Evolutionary conservation across 1,140 invertebrate genomes (phyloP).

Genomic region (Drosophila sulfurigaster): DNA sequence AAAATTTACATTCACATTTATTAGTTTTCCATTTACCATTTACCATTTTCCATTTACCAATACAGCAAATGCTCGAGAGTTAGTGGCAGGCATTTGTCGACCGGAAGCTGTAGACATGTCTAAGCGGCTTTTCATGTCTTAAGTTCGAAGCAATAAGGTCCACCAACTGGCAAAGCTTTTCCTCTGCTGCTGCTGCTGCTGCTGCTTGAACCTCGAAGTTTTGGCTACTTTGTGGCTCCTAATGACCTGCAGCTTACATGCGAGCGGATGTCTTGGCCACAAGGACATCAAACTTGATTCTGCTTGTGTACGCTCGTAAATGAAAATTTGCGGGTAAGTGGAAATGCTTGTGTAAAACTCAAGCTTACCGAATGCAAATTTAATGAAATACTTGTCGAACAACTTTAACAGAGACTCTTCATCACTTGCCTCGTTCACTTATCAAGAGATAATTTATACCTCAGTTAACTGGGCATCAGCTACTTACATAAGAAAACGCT

Average conservation of each 20-base stretch:
- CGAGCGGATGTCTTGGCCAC: constrained; percentile 35
- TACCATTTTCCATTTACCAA: constrained; percentile 57
- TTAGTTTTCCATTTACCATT: constrained; percentile 61
- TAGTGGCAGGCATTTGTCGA: constrained; percentile 12
- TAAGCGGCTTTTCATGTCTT: constrained; percentile 72
- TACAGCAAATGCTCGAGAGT: background rate
- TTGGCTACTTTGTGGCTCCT: constrained; percentile 44
- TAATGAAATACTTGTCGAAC: constrained; percentile 1
- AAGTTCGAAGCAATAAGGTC: constrained; percentile 29
- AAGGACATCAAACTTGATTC: constrained; percentile 43
- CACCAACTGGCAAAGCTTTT: constrained; percentile 38
- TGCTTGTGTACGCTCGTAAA: constrained; percentile 7
- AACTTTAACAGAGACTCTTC: background rate
- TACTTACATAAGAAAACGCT: too few species aligned
- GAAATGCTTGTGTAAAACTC: background rate
- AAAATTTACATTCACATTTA: constrained; percentile 69
- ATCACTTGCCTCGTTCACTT: too few species aligned
- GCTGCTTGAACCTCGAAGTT: background rate
- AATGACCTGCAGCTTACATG: constrained; percentile 56
- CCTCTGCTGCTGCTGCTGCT: background rate
- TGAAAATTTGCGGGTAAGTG: constrained; percentile 14
- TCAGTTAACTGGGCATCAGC: too few species aligned
- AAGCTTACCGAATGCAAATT: constrained; percentile 1
- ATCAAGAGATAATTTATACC: too few species aligned
- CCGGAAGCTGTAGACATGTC: constrained; percentile 66